phyloP scores from a whole-genome alignment of 92 coral and sea anemone genomes.

The Parazoanthus atlanticus region DNA sequence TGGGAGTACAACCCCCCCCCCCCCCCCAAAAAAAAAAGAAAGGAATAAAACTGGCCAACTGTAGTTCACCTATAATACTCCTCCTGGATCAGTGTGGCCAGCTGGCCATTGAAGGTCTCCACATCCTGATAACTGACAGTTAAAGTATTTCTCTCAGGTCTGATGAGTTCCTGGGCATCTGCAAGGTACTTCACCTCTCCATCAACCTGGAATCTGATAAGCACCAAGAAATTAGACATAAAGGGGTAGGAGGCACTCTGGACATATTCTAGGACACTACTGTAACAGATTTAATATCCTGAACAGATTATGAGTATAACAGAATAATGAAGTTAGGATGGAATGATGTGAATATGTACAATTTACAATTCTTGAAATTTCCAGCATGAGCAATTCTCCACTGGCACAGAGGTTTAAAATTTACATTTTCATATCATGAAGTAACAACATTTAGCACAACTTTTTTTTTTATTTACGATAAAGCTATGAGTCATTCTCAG shows the following conservation, averaged over 20 bases:
- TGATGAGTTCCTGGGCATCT: conserved; percentile 92
- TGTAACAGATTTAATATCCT: too few relatives aligned
- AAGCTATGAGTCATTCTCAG: neutral
- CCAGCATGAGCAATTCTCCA: too few relatives aligned
- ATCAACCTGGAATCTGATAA: conserved; percentile 81
- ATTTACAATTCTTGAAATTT: too few relatives aligned
- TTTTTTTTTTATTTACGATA: too few relatives aligned
- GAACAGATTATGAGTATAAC: too few relatives aligned
- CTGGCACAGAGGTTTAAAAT: neutral
- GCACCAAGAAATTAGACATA: neutral
- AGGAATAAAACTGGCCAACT: neutral
- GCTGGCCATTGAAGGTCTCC: conserved; percentile 83
- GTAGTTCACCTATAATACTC: conserved; percentile 86
- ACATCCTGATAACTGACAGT: conserved; percentile 94
- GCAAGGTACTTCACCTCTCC: conserved; percentile 92
- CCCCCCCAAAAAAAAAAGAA: too few relatives aligned
- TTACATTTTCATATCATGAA: neutral
- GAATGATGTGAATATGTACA: too few relatives aligned
- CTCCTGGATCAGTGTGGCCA: conserved; percentile 88
- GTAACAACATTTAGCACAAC: too few relatives aligned
- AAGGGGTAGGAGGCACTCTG: neutral
- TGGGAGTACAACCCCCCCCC: too few relatives aligned
- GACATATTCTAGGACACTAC: too few relatives aligned
- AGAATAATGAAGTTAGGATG: too few relatives aligned
- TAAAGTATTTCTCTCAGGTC: conserved; percentile 96